These are phyloP conservation scores for Rotaria sp. DNA, from an alignment of 2,888 invertebrate genomes.

Conservation along the genomic window DNA sequence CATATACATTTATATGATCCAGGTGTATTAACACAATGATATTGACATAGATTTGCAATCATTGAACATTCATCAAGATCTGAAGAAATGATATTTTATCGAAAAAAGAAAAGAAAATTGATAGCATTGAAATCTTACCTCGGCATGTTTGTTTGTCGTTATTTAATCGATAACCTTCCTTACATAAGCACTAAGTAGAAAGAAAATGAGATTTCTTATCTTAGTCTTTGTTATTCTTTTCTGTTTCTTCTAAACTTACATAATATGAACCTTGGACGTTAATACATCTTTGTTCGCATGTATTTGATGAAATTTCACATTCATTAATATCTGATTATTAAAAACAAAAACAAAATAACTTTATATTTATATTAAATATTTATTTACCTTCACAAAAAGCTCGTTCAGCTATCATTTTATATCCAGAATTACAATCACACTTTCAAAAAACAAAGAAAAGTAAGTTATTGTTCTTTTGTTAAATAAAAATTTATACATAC, in stretches of 20 bases:
- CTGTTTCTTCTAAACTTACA: background rate
- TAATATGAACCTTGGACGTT: conserved; percentile 39
- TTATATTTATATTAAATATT: too few species aligned
- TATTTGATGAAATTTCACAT: conserved; percentile 31
- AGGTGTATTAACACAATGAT: conserved; percentile 35
- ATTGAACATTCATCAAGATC: conserved; percentile 40
- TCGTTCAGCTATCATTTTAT: conserved; percentile 30
- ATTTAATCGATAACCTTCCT: conserved; percentile 36
- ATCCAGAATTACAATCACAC: conserved; percentile 33
- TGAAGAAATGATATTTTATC: background rate
- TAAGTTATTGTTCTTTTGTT: background rate
- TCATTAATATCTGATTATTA: conserved; percentile 35
- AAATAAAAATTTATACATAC: background rate
- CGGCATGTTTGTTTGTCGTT: conserved; percentile 37
- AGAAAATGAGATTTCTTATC: too few species aligned
- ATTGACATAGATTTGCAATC: conserved; percentile 34
- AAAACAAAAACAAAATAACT: too few species aligned
- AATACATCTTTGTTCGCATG: conserved; percentile 39
- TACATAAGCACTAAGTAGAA: conserved; percentile 30
- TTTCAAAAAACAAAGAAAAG: background rate
- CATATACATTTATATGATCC: conserved; percentile 39
- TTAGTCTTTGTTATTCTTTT: background rate
- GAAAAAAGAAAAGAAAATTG: background rate
- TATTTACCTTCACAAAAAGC: conserved; percentile 34
- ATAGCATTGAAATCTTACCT: background rate